A percentile compares a stretch with the other conserved stretches of the same genome.
Evolutionary conservation across 2,113 vertebrate genomes (phyloP).

Genomic region (Syngnathoides biaculeatus): DNA sequence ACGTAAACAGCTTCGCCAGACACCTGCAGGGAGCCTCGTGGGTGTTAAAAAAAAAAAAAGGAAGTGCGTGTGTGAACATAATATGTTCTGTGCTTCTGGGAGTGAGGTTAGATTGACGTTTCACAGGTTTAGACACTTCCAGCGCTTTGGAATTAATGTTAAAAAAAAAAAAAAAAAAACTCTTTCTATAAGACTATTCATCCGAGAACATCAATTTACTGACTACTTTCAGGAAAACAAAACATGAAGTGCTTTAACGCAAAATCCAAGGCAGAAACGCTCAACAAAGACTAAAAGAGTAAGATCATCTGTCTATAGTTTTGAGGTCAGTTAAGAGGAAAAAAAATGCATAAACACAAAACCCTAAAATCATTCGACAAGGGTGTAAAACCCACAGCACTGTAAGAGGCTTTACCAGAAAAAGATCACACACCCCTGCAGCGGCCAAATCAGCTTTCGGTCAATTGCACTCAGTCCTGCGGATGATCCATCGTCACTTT

Average conservation of each 20-base stretch:
- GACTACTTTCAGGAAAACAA: not conserved
- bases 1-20: constrained; percentile 15
- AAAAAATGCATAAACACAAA: constrained; percentile 15
- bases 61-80: constrained; percentile 24
- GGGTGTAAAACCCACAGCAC: constrained; percentile 47
- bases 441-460: constrained; percentile 33
- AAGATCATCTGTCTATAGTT: constrained; percentile 18
- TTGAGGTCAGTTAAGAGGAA: constrained; percentile 34
- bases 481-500: constrained; percentile 15
- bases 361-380: constrained; percentile 50
- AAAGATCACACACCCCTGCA: constrained; percentile 46
- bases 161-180: too few relatives aligned
- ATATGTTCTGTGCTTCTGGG: constrained; percentile 16
- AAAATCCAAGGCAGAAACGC: constrained; percentile 26
- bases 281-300: constrained; percentile 4
- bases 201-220: not conserved
- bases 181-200: constrained; percentile 10
- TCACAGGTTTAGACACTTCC: constrained; percentile 52
- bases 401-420: constrained; percentile 60
- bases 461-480: constrained; percentile 15
- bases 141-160: constrained; percentile 25
- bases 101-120: constrained; percentile 40
- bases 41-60: constrained; percentile 9
- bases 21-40: constrained; percentile 29
- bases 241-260: not conserved